Evolutionary conservation across 53 echinoderm and acorn worm species (phyloP), one percentile per base, ranked within the genome.

Genomic region (Stichopus horrens): DNA sequence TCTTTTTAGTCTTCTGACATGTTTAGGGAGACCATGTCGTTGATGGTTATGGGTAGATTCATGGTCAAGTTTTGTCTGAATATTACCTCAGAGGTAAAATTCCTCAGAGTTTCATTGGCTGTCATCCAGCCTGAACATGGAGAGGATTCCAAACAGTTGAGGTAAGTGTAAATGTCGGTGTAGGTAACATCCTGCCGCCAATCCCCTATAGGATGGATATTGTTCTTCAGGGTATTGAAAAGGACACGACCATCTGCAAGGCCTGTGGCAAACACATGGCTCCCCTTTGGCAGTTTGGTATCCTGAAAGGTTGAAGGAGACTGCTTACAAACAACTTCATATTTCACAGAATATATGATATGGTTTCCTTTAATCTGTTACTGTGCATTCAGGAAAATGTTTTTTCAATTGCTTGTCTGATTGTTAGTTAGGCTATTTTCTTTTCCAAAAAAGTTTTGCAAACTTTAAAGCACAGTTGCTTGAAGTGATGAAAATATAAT

Each of bases 51-150:
- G 4, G 63, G 10, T 63, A 13, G 63, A 63, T 63, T 16, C 63
- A 5, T 63, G 63, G 0, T 63, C 63, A 63, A 16, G 63, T 71
- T 71, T 71, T 59, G 11, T 59, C 11, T 59, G 59, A 9, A 59
- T 59, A 59, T 11, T 87, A 95, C 95, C 91, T 95, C 92, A 66
- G 95, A 95, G 5, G 95, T 95, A 83, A 82, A 88, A 87, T 95
- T 93, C 23, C 95, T 88, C 55, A 95, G 87, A 7, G 93, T 89
- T 52, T 90, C 95, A 86, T 95, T 92, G 8, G 85, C 22, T 4
- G 95, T 76, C 93, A 95, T 84, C 95, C 95, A 95, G 4, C 95
- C 95, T 58, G 76, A 79, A 73, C 95, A 95, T 4, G 95, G 95
- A 5, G 95, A 93, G 10, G 88, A 57, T n/a, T 92, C 88, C 18